A percentile compares a stretch with the other conserved stretches of the same genome.
Conservation (phyloP, 1,140 invertebrate species). For the Delia radicum region DNA sequence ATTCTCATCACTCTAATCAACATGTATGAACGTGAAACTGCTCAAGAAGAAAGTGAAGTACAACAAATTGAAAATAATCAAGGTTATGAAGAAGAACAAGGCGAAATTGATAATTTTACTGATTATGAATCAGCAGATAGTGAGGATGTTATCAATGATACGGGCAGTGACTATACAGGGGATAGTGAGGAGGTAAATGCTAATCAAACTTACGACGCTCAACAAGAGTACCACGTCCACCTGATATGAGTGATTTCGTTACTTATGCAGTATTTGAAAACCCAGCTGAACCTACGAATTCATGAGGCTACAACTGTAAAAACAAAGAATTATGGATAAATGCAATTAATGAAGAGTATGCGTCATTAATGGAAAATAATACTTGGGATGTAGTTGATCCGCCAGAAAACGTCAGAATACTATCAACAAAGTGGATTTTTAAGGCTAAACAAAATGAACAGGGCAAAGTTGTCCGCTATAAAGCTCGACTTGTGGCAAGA, state of each 20-base stretch:
- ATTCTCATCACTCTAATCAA: not conserved
- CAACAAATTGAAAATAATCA: too few relatives aligned
- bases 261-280: not conserved
- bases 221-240: not conserved
- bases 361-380: conserved; percentile 42
- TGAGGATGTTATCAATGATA: not conserved
- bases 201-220: not conserved
- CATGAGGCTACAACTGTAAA: not conserved
- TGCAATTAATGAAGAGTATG: conserved; percentile 43
- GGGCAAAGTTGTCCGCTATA: conserved; percentile 41
- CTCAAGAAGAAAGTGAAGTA: too few relatives aligned
- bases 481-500: conserved; percentile 50
- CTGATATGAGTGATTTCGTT: not conserved
- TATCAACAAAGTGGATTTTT: conserved; percentile 3
- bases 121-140: too few relatives aligned
- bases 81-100: not conserved
- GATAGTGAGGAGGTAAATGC: not conserved
- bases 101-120: not conserved
- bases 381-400: conserved; percentile 22
- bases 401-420: not conserved
- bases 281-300: conserved; percentile 28
- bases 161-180: conserved; percentile 4
- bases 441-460: conserved; percentile 18
- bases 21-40: too few relatives aligned
- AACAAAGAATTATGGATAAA: conserved; percentile 34